phyloP scores from a whole-genome alignment of 30 jellyfish, hydroid and myxozoan species.

The Morbakka virulenta region DNA sequence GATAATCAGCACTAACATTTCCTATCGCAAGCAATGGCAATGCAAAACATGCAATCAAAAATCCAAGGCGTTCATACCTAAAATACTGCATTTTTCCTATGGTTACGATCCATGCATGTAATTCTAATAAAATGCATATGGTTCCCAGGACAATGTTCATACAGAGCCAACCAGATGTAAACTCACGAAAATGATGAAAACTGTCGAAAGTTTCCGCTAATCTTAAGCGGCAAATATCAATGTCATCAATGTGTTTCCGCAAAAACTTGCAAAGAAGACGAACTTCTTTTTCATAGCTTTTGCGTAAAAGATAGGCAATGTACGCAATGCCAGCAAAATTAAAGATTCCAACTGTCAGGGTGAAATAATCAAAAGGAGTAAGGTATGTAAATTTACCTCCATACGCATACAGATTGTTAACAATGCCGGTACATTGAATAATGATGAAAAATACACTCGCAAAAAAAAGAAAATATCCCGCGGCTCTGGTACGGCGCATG shows the following conservation, averaged over 20 bases:
- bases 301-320: conserved; percentile 79
- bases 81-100: conserved; percentile 55
- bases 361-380: conserved; percentile 70
- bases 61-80: conserved; percentile 83
- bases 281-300: conserved; percentile 96
- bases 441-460: conserved; percentile 83
- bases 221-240: conserved; percentile 90
- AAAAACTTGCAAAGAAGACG: conserved; percentile 80
- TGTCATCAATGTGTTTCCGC: conserved; percentile 64
- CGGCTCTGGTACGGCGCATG: conserved; percentile 91
- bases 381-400: conserved; percentile 49
- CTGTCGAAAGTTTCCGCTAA: conserved; percentile 96
- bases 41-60: conserved; percentile 80
- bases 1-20: conserved; percentile 86
- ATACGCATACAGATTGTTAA: conserved; percentile 81
- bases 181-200: conserved; percentile 91
- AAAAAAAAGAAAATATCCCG: conserved; percentile 85
- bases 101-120: conserved; percentile 91
- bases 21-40: conserved; percentile 93
- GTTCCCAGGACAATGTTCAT: conserved; percentile 84
- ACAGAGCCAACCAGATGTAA: conserved; percentile 98
- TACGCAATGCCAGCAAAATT: conserved; percentile 87
- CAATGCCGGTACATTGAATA: conserved; percentile 68
- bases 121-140: conserved; percentile 69
- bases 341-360: conserved; percentile 74